These are phyloP conservation scores for Phrynocephalus versicolor DNA, from an alignment of 2,113 vertebrate genomes.

Conservation along the genomic window DNA sequence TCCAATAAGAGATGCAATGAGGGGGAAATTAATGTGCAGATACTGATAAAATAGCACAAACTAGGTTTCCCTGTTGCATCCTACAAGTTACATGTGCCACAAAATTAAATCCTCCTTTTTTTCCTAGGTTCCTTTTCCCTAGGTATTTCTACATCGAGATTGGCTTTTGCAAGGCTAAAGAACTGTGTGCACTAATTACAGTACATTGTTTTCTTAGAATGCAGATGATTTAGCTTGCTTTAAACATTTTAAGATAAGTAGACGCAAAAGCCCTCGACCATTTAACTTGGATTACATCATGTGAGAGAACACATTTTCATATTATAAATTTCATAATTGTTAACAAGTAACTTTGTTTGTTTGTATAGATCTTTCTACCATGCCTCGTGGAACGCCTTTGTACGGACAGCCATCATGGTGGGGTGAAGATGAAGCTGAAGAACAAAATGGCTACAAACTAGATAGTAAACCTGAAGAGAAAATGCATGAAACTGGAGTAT, in stretches of 20 bases:
- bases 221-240: conserved; percentile 50
- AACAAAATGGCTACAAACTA: conserved; percentile 87
- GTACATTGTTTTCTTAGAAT: conserved; percentile 53
- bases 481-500: conserved; percentile 75
- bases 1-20: background rate
- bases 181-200: too few species aligned
- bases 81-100: background rate
- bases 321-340: background rate
- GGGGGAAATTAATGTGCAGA: background rate
- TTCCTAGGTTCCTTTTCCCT: too few species aligned
- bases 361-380: conserved; percentile 79
- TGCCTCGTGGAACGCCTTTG: conserved; percentile 93
- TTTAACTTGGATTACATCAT: conserved; percentile 16
- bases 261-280: conserved; percentile 18
- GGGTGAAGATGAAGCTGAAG: conserved; percentile 93
- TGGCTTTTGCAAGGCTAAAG: too few species aligned
- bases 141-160: too few species aligned
- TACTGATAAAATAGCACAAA: background rate
- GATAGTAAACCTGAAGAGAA: conserved; percentile 84
- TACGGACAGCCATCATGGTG: conserved; percentile 98
- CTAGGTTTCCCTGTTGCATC: background rate
- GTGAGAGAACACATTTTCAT: conserved; percentile 10
- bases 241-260: conserved; percentile 47
- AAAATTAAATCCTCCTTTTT: too few species aligned
- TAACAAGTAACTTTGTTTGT: conserved; percentile 28